phyloP scores from a whole-genome alignment of 35 echinoderm and acorn worm genomes.

The Nesometra sesokonis region DNA sequence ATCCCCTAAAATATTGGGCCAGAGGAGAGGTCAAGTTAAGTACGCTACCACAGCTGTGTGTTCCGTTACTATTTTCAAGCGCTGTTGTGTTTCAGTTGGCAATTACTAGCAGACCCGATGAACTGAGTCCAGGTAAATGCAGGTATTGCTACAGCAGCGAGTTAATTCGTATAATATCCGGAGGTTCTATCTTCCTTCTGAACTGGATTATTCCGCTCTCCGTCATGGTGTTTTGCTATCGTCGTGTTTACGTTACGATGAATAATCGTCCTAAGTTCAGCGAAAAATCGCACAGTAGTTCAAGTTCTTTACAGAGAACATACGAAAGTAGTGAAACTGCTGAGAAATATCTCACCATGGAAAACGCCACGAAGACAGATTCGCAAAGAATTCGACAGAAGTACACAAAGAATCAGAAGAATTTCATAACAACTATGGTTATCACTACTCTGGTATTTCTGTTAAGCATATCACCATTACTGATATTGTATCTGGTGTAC shows the following conservation, averaged over 20 bases:
- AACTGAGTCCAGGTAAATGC: not conserved
- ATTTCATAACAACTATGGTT: not conserved
- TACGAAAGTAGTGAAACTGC: not conserved
- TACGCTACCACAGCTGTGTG: not conserved
- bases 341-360: not conserved
- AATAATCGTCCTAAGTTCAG: not conserved
- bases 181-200: not conserved
- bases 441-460: not conserved
- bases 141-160: not conserved
- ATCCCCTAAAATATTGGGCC: not conserved
- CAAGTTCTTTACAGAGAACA: not conserved
- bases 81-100: not conserved
- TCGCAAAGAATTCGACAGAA: too few species aligned
- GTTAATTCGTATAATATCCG: not conserved
- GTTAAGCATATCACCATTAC: not conserved
- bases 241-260: not conserved
- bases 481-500: not conserved
- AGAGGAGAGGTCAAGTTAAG: not conserved
- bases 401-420: not conserved
- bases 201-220: not conserved
- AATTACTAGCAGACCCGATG: not conserved
- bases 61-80: not conserved
- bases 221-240: not conserved
- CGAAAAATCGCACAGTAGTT: not conserved
- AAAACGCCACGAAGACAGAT: not conserved